phyloP scores from a whole-genome alignment of 2,888 invertebrate species.

The Agrochola lychnidis region DNA sequence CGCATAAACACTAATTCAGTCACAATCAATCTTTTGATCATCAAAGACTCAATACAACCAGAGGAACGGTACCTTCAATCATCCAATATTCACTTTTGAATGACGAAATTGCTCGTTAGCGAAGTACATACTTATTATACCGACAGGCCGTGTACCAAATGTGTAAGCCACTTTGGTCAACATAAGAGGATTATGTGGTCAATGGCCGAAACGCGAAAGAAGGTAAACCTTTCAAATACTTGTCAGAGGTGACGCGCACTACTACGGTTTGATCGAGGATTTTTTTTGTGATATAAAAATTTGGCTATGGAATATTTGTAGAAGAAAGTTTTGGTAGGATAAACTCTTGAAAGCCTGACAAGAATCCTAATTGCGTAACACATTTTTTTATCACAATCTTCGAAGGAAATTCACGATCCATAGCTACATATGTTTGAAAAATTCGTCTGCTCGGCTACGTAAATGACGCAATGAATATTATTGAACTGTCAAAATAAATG shows the following conservation, averaged over 20 bases:
- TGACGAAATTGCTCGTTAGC: slow-evolving; percentile 57
- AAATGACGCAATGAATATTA: too few species aligned
- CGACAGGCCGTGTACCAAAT: slow-evolving; percentile 57
- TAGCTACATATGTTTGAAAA: not conserved
- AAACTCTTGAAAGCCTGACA: not conserved
- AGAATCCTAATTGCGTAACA: not conserved
- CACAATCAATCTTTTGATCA: slow-evolving; percentile 44
- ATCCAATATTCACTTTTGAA: slow-evolving; percentile 40
- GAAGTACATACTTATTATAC: slow-evolving; percentile 52
- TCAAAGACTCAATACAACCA: slow-evolving; percentile 27
- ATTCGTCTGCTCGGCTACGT: too few species aligned
- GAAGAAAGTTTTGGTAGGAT: not conserved
- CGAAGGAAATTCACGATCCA: not conserved
- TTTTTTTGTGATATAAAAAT: slow-evolving; percentile 37
- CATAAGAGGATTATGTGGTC: slow-evolving; percentile 72
- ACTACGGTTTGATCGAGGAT: slow-evolving; percentile 63
- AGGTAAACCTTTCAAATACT: slow-evolving; percentile 70
- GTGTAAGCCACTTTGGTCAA: slow-evolving; percentile 66
- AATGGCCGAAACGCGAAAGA: slow-evolving; percentile 68
- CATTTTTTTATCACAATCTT: not conserved
- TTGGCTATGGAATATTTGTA: slow-evolving; percentile 9
- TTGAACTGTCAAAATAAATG: not conserved
- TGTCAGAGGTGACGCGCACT: slow-evolving; percentile 64
- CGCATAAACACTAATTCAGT: slow-evolving; percentile 28
- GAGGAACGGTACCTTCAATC: slow-evolving; percentile 42